Conservation (phyloP, 2,888 invertebrate species). For the Polietes domitor region DNA sequence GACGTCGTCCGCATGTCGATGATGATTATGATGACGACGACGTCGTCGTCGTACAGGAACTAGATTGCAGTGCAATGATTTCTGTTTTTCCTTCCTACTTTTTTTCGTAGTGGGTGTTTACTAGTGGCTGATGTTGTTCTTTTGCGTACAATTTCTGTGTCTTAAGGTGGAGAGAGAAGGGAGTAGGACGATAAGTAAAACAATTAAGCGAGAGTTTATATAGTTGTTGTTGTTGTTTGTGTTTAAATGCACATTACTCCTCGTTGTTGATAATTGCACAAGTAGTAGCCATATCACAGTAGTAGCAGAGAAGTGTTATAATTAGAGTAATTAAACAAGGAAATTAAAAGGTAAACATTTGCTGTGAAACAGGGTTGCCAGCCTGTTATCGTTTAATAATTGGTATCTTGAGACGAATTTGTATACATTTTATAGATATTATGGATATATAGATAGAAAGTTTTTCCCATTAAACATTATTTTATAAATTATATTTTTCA, state of each 20-base stretch:
- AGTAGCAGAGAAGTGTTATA: not conserved
- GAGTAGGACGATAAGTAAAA: no score
- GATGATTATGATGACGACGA: not conserved
- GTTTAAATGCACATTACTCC: not conserved
- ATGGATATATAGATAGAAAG: not conserved
- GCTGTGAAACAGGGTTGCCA: not conserved
- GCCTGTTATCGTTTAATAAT: no score
- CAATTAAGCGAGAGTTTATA: not conserved
- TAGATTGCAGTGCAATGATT: slow-evolving; percentile 15
- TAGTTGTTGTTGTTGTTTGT: not conserved
- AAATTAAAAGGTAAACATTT: not conserved
- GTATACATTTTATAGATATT: not conserved
- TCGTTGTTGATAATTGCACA: not conserved
- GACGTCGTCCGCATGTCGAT: slow-evolving; percentile 4
- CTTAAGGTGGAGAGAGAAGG: no score
- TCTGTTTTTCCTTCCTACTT: not conserved
- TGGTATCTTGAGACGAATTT: no score
- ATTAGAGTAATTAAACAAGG: slow-evolving; percentile 12
- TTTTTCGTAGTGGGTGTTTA: slow-evolving; percentile 2
- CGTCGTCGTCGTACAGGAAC: not conserved
- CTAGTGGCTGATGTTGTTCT: not conserved
- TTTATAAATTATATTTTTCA: not conserved
- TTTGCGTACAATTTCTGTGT: no score
- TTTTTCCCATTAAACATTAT: not conserved
- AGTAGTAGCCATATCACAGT: no score